Base-by-base conservation (phyloP, 2,113 vertebrate species). In the Carassius auratus region DNA sequence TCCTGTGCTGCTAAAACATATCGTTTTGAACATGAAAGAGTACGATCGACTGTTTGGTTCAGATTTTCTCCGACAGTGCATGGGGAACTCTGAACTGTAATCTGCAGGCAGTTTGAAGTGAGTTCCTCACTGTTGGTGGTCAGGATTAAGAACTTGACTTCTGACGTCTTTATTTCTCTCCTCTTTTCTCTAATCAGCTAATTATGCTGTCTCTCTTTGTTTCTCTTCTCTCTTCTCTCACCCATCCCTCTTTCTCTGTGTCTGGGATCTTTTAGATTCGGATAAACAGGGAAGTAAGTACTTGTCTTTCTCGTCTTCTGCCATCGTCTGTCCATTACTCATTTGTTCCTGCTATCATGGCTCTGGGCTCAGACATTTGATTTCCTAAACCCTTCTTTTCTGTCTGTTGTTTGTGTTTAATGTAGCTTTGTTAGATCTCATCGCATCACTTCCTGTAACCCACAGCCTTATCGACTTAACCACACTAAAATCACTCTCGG, bases 261-360 rank as follows among this genome's bases (percentile, higher is more conserved):
- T 83, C 91, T 89, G 91, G 92, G 92, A 90, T 89, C 90, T 92
- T 87, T 92, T 95, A 95, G 95, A 95, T 95, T 94, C 94, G 94
- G 94, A 95, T 96, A 92, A 96, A 95, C 95, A 95, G 94, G 92
- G 95, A 95, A 95, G 94, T 96, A 95, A 96, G 95, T 96, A 95
- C 45, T 76, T 76, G 45, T 89, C 84, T 90, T 92, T 90, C 90
- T 91, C 26, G 42, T 77, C 45, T 85, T 52, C 57, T 57, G 52
- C 26, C 76, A 21, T 77, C 36, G 62, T 21, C n/a, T 38, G 48
- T 73, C 36, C 74, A 78, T 38, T 6, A 4, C 68, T 78, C 48
- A 42, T 55, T 84, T 74, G 12, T 76, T 66, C 42, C 62, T 57
- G 61, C 59, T 76, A 19, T 38, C 45, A 50, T 57, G n/a, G 14